Conservation (phyloP, 2,797 vertebrate genomes). For the Coregonus ussuriensis region DNA sequence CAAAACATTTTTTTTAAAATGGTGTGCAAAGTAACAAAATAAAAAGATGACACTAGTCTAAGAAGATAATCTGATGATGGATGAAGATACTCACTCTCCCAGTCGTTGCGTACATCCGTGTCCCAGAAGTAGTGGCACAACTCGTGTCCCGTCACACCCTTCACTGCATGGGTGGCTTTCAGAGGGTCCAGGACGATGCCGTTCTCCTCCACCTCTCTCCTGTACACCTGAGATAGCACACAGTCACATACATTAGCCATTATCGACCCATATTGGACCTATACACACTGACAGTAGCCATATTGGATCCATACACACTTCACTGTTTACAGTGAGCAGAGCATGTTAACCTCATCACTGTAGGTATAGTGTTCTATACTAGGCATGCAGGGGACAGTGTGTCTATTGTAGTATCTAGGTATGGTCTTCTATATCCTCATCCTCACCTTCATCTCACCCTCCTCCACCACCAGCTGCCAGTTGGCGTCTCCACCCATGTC, state of each 20-base stretch:
- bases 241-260: not conserved
- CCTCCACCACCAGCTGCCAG: conserved; percentile 97
- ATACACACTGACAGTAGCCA: not conserved
- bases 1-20: too few relatives aligned
- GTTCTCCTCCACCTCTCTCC: conserved; percentile 97
- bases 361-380: too few relatives aligned
- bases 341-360: too few relatives aligned
- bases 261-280: conserved; percentile 15
- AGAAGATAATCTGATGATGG: not conserved
- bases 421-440: not conserved
- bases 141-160: conserved; percentile 96
- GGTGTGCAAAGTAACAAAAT: too few relatives aligned
- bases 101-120: conserved; percentile 91
- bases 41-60: not conserved
- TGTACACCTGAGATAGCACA: conserved; percentile 84
- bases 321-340: too few relatives aligned
- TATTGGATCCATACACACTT: conserved; percentile 14
- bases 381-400: too few relatives aligned
- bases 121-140: conserved; percentile 98
- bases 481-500: conserved; percentile 97
- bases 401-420: too few relatives aligned
- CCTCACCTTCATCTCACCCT: conserved; percentile 98
- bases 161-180: conserved; percentile 94
- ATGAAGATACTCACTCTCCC: conserved; percentile 87
- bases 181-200: conserved; percentile 96